A percentile compares a stretch with the other conserved stretches of the same genome.
phyloP scores from a whole-genome alignment of 2,113 vertebrate species.

The Chinchilla lanigera region DNA sequence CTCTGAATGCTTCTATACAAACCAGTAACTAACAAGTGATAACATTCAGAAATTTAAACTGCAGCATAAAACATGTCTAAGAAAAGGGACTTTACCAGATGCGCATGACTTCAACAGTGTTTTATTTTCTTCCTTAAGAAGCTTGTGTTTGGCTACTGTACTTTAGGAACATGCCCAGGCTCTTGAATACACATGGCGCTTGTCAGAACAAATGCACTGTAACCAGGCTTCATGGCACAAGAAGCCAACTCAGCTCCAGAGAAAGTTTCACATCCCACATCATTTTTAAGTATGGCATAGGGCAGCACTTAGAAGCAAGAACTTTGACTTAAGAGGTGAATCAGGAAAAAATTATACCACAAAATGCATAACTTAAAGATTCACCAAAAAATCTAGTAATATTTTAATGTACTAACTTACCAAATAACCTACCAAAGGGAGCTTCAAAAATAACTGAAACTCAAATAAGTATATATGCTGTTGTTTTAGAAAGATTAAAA shows the following conservation, averaged over 20 bases:
- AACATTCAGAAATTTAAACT: conserved; percentile 53
- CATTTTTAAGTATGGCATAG: neutral
- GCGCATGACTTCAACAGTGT: neutral
- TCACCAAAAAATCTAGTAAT: neutral
- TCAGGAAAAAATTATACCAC: neutral
- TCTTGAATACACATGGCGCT: neutral
- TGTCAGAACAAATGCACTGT: neutral
- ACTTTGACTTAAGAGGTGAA: conserved; percentile 20
- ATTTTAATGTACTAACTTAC: conserved; percentile 23
- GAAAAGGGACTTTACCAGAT: conserved; percentile 44
- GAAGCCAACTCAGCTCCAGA: neutral
- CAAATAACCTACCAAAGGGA: conserved; percentile 20
- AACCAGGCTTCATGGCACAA: neutral
- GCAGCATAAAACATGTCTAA: conserved; percentile 27
- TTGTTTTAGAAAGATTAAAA: conserved; percentile 30
- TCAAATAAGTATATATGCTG: conserved; percentile 16
- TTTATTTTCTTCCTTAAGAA: neutral
- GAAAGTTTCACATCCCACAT: neutral
- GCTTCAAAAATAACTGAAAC: conserved; percentile 34
- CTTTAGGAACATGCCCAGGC: neutral
- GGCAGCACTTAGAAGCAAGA: neutral
- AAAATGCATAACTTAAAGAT: neutral
- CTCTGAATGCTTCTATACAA: conserved; percentile 18
- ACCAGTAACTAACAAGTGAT: conserved; percentile 2
- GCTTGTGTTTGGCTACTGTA: neutral